A percentile compares a stretch with the other conserved stretches of the same genome.
Conservation (phyloP, 2,113 vertebrate species). For the Scalopus aquaticus region DNA sequence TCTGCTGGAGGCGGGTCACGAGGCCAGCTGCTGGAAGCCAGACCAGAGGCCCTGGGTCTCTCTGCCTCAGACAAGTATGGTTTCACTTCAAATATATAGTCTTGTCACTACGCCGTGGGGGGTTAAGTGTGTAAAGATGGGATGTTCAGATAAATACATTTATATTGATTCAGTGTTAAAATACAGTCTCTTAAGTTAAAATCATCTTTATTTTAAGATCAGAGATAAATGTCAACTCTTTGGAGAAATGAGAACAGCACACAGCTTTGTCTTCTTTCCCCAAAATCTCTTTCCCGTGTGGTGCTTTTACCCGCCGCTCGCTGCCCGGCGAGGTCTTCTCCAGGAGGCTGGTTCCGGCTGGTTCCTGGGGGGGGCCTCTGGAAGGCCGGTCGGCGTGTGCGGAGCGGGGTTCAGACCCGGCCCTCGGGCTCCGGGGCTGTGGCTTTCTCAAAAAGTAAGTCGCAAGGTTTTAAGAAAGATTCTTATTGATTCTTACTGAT, state of each 20-base stretch:
- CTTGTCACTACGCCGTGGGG: slow-evolving; percentile 47
- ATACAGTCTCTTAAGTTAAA: slow-evolving; percentile 29
- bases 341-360: background rate
- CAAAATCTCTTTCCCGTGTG: background rate
- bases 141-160: slow-evolving; percentile 48
- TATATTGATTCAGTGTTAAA: slow-evolving; percentile 54
- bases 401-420: background rate
- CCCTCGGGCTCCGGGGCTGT: slow-evolving; percentile 9
- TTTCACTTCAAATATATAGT: slow-evolving; percentile 47
- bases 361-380: background rate
- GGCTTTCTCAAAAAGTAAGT: background rate
- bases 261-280: background rate
- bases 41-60: background rate
- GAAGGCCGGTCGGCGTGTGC: background rate
- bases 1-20: background rate
- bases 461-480: slow-evolving; percentile 34
- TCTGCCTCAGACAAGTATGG: background rate
- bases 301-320: too few relatives aligned
- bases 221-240: slow-evolving; percentile 10
- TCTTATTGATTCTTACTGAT: slow-evolving; percentile 22
- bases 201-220: slow-evolving; percentile 59
- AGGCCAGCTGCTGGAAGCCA: background rate
- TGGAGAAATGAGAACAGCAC: slow-evolving; percentile 33
- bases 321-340: background rate
- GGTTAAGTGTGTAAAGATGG: slow-evolving; percentile 12